Base-by-base conservation (phyloP, 2,797 vertebrate species). In the Danio tinwini region DNA sequence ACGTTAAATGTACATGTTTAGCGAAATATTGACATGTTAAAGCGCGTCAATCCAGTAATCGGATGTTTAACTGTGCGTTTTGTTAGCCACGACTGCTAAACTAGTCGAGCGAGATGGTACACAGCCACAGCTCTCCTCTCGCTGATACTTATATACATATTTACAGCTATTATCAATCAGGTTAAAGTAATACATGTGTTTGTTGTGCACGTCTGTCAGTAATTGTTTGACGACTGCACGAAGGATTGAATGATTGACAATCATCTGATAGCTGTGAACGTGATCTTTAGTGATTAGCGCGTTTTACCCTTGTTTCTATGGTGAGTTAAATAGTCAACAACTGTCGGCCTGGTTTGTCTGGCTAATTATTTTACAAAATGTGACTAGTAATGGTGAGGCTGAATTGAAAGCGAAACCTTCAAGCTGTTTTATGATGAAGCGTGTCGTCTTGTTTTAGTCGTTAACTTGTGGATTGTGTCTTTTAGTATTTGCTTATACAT, bases 71-170 rank as follows among this genome's bases (percentile, higher is more conserved):
- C 56, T 78, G 17, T 47, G 69, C 53, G 64, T 21, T 47, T 45
- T n/a, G 37, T 45, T 80, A 73, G 78, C 78, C 16, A 3, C 39
- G 16, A 40, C 21, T 47, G 78, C 69, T 80, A 80, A 79, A 73
- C 42, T 47, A 45, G 50, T 73, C 69, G 21, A 73, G 47, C 49
- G 58, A 72, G 68, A 47, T 63, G 73, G 49, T 40, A 4, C 21
- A 29, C 21, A 62, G 17, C 68, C 2, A n/a, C 56, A 29, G 29
- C 4, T 42, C 6, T 71, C 29, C 13, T 50, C 10, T 42, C 29
- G 9, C 10, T 62, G 37, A 13, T 17, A 59, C 16, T 12, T 21
- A 2, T 12, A 2, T 52, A 39, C 21, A 42, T 40, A 58, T 50
- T 37, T n/a, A 29, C 55, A 40, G 52, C 58, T 49, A 6, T 42